Evolutionary conservation across 2,797 vertebrate genomes (phyloP).

Genomic region (Acropternis orthonyx): DNA sequence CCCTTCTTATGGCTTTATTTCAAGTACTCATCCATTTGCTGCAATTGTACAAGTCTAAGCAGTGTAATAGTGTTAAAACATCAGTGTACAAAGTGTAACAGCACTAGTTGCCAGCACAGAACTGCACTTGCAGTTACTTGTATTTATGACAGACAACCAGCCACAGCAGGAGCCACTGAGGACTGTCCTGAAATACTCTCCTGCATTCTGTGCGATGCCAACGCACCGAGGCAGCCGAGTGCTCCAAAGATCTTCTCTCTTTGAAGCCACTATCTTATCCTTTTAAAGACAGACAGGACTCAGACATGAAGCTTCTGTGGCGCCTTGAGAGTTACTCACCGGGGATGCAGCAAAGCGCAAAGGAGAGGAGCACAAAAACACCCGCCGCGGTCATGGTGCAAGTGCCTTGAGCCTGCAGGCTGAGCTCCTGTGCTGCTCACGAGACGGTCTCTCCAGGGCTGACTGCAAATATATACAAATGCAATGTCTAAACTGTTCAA

Average conservation of each 20-base stretch:
- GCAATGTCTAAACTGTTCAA: constrained; percentile 22
- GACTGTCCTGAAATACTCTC: neutral
- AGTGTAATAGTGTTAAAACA: neutral
- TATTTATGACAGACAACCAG: neutral
- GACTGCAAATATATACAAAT: constrained; percentile 56
- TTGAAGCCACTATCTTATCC: neutral
- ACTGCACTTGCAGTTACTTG: neutral
- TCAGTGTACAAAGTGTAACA: neutral
- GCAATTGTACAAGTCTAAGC: neutral
- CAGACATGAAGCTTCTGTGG: neutral
- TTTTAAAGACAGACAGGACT: neutral
- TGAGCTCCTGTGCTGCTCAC: neutral
- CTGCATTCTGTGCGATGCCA: neutral
- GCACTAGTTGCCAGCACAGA: neutral
- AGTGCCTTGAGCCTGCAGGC: neutral
- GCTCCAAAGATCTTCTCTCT: neutral
- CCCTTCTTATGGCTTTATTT: neutral
- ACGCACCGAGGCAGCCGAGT: fast-evolving
- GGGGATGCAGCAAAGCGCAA: constrained; percentile 8
- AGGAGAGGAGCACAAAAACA: constrained; percentile 9
- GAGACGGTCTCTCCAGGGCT: neutral
- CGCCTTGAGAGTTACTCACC: constrained; percentile 16
- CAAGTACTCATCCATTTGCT: neutral
- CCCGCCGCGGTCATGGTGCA: neutral
- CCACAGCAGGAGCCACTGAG: neutral